These are phyloP conservation scores for Neopelma chrysocephalum DNA, from an alignment of 2,797 vertebrate genomes.

Conservation along the genomic window DNA sequence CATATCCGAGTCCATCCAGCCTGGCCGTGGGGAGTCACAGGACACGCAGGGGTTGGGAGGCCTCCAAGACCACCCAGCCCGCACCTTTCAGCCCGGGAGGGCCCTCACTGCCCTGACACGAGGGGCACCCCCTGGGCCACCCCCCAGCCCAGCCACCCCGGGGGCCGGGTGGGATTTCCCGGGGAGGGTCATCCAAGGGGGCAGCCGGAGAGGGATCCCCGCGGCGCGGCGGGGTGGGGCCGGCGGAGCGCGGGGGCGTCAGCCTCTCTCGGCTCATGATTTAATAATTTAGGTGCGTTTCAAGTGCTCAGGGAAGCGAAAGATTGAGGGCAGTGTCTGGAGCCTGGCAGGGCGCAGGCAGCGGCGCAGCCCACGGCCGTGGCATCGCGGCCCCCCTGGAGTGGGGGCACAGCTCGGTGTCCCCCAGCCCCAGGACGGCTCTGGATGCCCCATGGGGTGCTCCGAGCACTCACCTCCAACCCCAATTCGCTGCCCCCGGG, in stretches of 20 bases:
- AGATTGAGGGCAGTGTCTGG: slow-evolving; percentile 37
- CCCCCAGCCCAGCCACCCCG: fast-evolving
- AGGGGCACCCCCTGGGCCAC: not conserved
- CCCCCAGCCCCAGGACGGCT: not conserved
- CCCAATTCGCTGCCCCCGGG: not conserved
- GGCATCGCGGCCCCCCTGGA: not conserved
- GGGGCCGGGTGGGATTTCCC: not conserved
- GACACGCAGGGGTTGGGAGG: not conserved
- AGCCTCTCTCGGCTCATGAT: not conserved
- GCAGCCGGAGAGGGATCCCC: not conserved
- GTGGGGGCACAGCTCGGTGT: not conserved
- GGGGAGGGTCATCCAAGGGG: not conserved
- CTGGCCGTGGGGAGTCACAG: not conserved
- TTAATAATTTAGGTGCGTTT: slow-evolving; percentile 52
- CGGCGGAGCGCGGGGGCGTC: not conserved
- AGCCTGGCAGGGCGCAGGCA: not conserved
- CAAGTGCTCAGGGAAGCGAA: slow-evolving; percentile 24
- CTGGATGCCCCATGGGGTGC: not conserved
- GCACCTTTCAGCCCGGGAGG: fast-evolving
- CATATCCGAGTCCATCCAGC: fast-evolving
- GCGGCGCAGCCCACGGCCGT: not conserved
- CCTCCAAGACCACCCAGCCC: not conserved
- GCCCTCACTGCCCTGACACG: fast-evolving
- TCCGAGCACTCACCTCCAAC: not conserved
- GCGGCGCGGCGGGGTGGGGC: not conserved